Conservation (phyloP, 2,888 invertebrate genomes). For the Luperina testacea region DNA sequence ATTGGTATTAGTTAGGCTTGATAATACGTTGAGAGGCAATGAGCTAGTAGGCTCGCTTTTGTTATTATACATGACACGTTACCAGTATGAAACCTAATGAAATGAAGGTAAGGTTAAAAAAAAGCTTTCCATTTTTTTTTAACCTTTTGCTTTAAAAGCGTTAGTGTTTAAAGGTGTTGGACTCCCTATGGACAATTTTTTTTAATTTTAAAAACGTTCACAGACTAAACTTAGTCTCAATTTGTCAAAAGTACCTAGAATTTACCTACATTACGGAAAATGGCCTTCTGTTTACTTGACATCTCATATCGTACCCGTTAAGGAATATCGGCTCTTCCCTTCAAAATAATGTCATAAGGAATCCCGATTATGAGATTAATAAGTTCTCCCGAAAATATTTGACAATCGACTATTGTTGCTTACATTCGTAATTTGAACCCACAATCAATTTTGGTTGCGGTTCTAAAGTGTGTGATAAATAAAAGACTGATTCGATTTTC, state of each 20-base stretch:
- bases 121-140: neutral
- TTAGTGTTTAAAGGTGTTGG: neutral
- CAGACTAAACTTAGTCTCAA: neutral
- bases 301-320: neutral
- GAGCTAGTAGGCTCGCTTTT: neutral
- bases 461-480: slow-evolving; percentile 16
- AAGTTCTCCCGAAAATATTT: slow-evolving; percentile 8
- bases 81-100: neutral
- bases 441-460: slow-evolving; percentile 18
- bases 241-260: neutral
- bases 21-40: slow-evolving; percentile 13
- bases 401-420: neutral
- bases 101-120: neutral
- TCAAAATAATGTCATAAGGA: neutral
- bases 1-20: slow-evolving; percentile 37
- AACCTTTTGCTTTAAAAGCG: too few species aligned
- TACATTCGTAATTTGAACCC: slow-evolving; percentile 38
- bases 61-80: neutral
- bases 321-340: neutral
- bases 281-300: neutral
- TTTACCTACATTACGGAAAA: neutral
- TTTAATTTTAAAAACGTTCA: neutral
- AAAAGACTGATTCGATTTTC: slow-evolving; percentile 28
- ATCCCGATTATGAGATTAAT: neutral
- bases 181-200: neutral